Evolutionary conservation across 2,113 vertebrate genomes (phyloP).

Genomic region (Irena cyanogastra): DNA sequence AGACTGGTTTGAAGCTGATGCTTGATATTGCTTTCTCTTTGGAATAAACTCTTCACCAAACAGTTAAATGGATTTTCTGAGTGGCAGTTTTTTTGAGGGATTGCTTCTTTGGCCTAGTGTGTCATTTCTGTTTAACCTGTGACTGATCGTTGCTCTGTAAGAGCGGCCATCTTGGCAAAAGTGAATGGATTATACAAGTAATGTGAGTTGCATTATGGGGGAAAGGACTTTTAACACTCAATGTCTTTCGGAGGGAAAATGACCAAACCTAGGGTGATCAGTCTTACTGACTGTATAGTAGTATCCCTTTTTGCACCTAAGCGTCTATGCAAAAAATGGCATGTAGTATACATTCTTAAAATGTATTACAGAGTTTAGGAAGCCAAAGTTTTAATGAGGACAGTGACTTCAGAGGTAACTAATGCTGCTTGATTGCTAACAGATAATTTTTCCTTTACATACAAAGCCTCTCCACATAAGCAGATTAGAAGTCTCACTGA

Average conservation of each 20-base stretch:
- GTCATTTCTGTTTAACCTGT: not conserved
- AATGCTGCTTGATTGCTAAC: not conserved
- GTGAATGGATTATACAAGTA: not conserved
- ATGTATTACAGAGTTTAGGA: not conserved
- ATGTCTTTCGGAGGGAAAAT: not conserved
- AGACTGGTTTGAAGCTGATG: not conserved
- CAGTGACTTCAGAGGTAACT: constrained; percentile 26
- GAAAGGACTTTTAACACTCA: not conserved
- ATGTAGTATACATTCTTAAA: not conserved
- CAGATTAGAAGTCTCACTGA: not conserved
- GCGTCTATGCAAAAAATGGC: not conserved
- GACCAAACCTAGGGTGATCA: not conserved
- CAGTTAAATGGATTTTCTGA: not conserved
- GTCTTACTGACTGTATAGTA: not conserved
- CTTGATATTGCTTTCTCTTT: not conserved
- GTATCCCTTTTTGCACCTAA: not conserved
- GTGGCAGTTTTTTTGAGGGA: fast-evolving
- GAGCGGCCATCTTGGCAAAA: not conserved
- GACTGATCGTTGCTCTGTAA: not conserved
- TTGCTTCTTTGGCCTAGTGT: not conserved
- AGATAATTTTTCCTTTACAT: constrained; percentile 13
- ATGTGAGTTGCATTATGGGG: fast-evolving
- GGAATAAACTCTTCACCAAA: not conserved
- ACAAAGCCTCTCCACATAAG: not conserved
- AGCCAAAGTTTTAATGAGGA: constrained; percentile 16